Conservation (phyloP, 37 sponge, comb jelly and placozoan species). For the Theonella swinhoei region DNA sequence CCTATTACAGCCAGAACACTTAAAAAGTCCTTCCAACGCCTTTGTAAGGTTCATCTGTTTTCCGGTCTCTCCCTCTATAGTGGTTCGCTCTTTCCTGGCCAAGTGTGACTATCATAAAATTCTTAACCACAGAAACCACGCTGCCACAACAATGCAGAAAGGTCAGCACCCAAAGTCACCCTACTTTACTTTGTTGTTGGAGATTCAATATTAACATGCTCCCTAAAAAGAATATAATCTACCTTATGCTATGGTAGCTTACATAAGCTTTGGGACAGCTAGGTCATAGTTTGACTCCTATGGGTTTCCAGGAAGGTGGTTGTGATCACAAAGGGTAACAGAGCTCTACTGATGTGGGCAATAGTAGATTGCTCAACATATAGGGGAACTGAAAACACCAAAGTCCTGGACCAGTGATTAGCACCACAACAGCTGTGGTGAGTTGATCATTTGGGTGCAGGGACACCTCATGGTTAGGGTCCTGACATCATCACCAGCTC, state of each 20-base stretch:
- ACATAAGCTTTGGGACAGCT: background rate
- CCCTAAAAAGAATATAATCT: no score
- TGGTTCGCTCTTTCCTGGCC: constrained; percentile 35
- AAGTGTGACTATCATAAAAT: constrained; percentile 11
- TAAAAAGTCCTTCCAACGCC: no score
- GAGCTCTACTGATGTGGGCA: no score
- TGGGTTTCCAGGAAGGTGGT: background rate
- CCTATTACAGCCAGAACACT: no score
- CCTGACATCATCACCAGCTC: no score
- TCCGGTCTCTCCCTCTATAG: background rate
- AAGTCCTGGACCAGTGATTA: no score
- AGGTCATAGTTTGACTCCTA: background rate
- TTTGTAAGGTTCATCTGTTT: background rate
- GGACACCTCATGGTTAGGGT: no score
- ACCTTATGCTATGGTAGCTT: background rate
- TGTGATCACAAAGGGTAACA: background rate
- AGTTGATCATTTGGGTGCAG: background rate
- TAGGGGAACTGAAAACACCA: no score
- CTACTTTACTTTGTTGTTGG: background rate
- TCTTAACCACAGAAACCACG: constrained; percentile 11
- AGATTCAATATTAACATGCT: background rate
- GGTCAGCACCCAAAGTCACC: background rate
- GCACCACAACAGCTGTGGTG: no score
- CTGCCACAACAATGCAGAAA: constrained; percentile 43
- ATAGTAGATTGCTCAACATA: no score